Evolutionary conservation across 2,113 vertebrate genomes (phyloP), one percentile per base, ranked within the genome.

Genomic region (Melanerpes formicivorus): DNA sequence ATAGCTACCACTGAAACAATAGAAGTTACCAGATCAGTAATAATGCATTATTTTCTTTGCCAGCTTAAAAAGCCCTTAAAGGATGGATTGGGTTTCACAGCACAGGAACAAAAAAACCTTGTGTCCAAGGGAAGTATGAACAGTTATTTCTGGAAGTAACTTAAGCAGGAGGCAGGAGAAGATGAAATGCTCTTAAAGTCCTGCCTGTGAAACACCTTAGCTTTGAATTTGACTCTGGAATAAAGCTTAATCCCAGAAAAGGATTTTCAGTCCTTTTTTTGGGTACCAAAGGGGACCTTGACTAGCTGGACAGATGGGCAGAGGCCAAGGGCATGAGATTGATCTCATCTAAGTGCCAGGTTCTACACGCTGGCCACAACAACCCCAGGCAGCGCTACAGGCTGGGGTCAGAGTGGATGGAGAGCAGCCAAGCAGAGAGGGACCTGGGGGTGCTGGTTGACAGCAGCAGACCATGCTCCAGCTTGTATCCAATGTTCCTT

Each of bases 1-100:
- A 93, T 88, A 96, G 94, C 93, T 97, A 97, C 92, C 93, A 86
- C 85, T 95, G 92, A 97, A 97, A 97, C 94, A 97, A 97, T 69
- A 96, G 96, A 96, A 84, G 73, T 82, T 97, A 80, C 90, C 91
- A 95, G 92, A 90, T 93, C 84, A 71, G 95, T 94, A 96, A 97
- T 97, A 95, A 95, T 67, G 77, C 79, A 63, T 16, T 44, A n/a
- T n/a, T 44, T 44, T 78, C 95, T 92, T 88, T 90, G 30, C 96
- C 69, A 93, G 74, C 58, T 96, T 96, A 95, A 97, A 97, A 96
- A 96, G 79, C 64, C 73, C 95, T 97, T 97, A 96, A 97, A 95
- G 74, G 46, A 93, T 90, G 87, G 80, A 95, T 94, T 97, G 48
- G 90, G 84, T 97, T 97, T 96, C 86, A 93, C 77, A 90, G 84